A percentile compares a stretch with the other conserved stretches of the same genome.
Evolutionary conservation across 2,888 invertebrate species (phyloP).

Genomic region (Sinotaia quadrata): DNA sequence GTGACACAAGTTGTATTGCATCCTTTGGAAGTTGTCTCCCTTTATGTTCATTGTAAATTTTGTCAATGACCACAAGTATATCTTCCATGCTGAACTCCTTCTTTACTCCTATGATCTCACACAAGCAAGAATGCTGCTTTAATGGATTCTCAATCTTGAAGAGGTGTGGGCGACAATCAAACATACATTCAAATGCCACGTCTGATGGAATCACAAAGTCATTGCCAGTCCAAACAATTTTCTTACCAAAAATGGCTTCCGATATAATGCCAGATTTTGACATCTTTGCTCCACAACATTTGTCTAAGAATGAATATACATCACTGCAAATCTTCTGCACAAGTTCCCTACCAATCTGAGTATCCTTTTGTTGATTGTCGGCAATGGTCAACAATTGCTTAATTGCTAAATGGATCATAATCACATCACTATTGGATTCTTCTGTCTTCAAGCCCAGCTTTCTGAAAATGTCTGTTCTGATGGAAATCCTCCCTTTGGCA

Average conservation of each 20-base stretch:
- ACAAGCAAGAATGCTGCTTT: background rate
- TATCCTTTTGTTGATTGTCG: background rate
- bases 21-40: background rate
- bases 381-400: background rate
- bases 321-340: background rate
- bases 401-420: background rate
- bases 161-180: slow-evolving; percentile 28
- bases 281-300: background rate
- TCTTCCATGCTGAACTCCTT: background rate
- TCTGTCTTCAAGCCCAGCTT: background rate
- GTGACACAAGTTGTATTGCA: background rate
- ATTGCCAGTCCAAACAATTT: slow-evolving; percentile 1
- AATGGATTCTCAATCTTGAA: slow-evolving; percentile 12
- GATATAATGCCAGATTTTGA: background rate
- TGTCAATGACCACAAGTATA: background rate
- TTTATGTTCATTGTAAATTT: background rate
- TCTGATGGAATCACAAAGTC: slow-evolving; percentile 3
- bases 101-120: slow-evolving; percentile 2
- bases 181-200: slow-evolving; percentile 13
- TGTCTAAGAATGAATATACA: slow-evolving; percentile 2
- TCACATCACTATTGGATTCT: background rate
- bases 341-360: background rate
- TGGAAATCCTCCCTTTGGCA: background rate
- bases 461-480: background rate
- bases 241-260: background rate